Base-by-base conservation (phyloP, 2,888 invertebrate genomes). In the Catonia carolina region DNA sequence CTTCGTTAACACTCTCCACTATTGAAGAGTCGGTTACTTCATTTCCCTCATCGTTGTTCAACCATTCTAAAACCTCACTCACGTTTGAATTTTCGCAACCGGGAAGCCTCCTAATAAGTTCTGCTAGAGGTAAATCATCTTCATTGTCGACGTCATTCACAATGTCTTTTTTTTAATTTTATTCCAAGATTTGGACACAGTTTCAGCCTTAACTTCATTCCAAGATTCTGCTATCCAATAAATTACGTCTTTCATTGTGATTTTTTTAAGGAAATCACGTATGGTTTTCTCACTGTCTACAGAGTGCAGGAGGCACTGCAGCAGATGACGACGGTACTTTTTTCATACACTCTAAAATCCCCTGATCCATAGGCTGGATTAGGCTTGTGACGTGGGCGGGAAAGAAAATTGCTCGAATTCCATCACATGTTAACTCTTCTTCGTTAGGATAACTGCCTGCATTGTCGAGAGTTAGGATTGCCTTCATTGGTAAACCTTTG, bases 101-200 rank as follows among this genome's bases (percentile, higher is more conserved):
- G 15, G 37, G 37, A 37, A 37, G 37, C 37, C 15, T 37, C 15
- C 4, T n/a, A 37, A 37, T 37, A n/a, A 37, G 37, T 15, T 37
- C 4, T 14, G 37, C 37, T 7, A 37, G 7, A 14, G 37, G 37
- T 15, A 37, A 15, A 7, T 37, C 37, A 37, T 37, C 37, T 37
- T 37, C 10, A 8, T 37, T n/a, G n/a, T n/a, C n/a, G n/a, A n/a
- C n/a, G n/a, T n/a, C n/a, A n/a, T n/a, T n/a, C n/a, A n/a, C n/a
- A n/a, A n/a, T n/a, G n/a, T n/a, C n/a, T n/a, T n/a, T n/a, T n/a
- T n/a, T n/a, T n/a, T n/a, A n/a, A n/a, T n/a, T n/a, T 41, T 45
- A 37, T 61, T 63, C 64, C 65, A 65, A 17, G 62, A 62, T n/a
- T 56, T 60, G 49, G 47, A 52, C 20, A 67, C 37, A 35, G 58